Evolutionary conservation across 2,888 invertebrate genomes (phyloP).

Genomic region (Ptychoptera contaminata): DNA sequence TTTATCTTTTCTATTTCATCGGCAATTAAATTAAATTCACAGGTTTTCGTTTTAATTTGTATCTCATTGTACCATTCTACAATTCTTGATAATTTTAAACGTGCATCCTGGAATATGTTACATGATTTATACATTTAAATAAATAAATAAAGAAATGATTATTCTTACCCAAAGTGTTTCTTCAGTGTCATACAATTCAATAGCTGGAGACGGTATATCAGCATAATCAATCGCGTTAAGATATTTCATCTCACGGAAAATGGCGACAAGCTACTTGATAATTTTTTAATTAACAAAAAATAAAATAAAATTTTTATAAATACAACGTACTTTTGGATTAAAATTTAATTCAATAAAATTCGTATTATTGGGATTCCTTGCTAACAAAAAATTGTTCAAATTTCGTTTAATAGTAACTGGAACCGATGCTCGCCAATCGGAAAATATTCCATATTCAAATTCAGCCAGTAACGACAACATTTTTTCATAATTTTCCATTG

Average conservation of each 20-base stretch:
- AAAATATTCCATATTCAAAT: slow-evolving; percentile 34
- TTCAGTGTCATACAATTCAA: slow-evolving; percentile 18
- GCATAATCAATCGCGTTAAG: slow-evolving; percentile 49
- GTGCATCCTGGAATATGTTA: slow-evolving; percentile 5
- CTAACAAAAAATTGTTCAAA: slow-evolving; percentile 22
- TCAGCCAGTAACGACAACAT: slow-evolving; percentile 30
- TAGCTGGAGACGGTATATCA: slow-evolving; percentile 23
- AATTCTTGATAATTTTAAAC: slow-evolving; percentile 38
- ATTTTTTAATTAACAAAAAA: too few relatives aligned
- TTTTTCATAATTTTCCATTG: slow-evolving; percentile 26
- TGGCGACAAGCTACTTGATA: slow-evolving; percentile 54
- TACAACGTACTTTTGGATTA: slow-evolving; percentile 17
- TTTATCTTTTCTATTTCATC: slow-evolving; percentile 64
- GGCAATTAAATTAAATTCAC: slow-evolving; percentile 63
- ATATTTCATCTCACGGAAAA: slow-evolving; percentile 70
- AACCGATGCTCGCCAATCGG: slow-evolving; percentile 30
- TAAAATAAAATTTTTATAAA: too few relatives aligned
- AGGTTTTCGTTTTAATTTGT: slow-evolving; percentile 47
- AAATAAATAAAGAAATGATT: background rate
- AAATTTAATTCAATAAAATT: slow-evolving; percentile 16
- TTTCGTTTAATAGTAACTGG: slow-evolving; percentile 30
- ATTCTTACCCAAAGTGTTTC: slow-evolving; percentile 17
- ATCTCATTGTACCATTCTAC: slow-evolving; percentile 73
- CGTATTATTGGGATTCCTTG: slow-evolving; percentile 11
- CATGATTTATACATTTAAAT: background rate